phyloP scores from a whole-genome alignment of 2,888 invertebrate genomes.

The Patella caerulea region DNA sequence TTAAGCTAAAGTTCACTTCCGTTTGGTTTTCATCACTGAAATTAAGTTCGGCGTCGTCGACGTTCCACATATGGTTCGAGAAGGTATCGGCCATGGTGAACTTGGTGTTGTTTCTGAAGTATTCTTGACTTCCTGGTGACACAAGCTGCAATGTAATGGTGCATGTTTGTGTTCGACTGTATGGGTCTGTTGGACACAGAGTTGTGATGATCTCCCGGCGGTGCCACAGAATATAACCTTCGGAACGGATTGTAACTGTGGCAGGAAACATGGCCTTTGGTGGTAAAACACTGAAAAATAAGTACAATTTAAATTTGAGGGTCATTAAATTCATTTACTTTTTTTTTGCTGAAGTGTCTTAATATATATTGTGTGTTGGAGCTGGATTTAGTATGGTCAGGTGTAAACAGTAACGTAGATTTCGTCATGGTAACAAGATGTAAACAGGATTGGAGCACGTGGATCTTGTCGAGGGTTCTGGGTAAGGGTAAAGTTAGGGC shows the following conservation, averaged over 20 bases:
- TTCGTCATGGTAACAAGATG: no score
- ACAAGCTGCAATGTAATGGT: constrained; percentile 30
- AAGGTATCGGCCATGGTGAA: constrained; percentile 22
- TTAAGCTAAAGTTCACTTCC: constrained; percentile 23
- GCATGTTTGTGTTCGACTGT: constrained; percentile 25
- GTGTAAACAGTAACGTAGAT: no score
- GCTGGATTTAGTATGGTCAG: no score
- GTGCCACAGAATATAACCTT: constrained; percentile 32
- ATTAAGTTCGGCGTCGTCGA: constrained; percentile 10
- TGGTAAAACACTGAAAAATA: constrained; percentile 23
- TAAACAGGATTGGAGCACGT: no score
- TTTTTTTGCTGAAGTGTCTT: no score
- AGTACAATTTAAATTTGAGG: no score
- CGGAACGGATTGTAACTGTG: constrained; percentile 25
- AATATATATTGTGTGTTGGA: no score
- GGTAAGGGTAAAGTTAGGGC: no score
- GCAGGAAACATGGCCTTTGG: constrained; percentile 26
- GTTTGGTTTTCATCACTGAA: constrained; percentile 13
- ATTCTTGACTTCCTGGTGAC: constrained; percentile 20
- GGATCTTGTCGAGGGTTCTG: no score
- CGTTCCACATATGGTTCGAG: constrained; percentile 27
- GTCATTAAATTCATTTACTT: no score
- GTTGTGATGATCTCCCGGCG: constrained; percentile 31
- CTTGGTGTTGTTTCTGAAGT: constrained; percentile 28
- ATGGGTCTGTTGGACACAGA: constrained; percentile 23